These are phyloP conservation scores for Drosophila neonasuta DNA, from an alignment of 2,888 invertebrate genomes.

Conservation along the genomic window DNA sequence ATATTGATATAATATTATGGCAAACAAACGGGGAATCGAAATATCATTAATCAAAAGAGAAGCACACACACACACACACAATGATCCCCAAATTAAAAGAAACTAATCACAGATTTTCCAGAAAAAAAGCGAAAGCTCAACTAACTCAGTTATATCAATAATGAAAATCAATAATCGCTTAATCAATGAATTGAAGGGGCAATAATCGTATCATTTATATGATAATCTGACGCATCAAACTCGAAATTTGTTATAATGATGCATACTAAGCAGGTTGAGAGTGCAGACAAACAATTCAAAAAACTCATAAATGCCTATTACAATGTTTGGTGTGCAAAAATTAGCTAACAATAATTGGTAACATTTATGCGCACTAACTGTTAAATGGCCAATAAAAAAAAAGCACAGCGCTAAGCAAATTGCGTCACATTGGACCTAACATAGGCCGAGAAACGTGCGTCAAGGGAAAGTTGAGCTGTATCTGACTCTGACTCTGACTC, in stretches of 20 bases:
- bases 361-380: conserved; percentile 73
- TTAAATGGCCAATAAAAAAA: conserved; percentile 68
- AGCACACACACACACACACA: too few species aligned
- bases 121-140: too few species aligned
- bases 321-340: conserved; percentile 43
- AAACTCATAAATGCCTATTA: conserved; percentile 1
- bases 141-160: too few species aligned
- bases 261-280: conserved; percentile 15
- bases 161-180: background rate
- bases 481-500: conserved; percentile 10
- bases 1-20: too few species aligned
- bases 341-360: conserved; percentile 72
- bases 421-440: conserved; percentile 55
- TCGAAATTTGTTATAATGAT: conserved; percentile 3
- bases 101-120: too few species aligned
- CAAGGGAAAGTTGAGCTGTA: conserved; percentile 46
- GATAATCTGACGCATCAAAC: conserved; percentile 2
- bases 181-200: background rate
- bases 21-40: too few species aligned
- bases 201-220: conserved; percentile 17
- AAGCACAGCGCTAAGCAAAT: conserved; percentile 30
- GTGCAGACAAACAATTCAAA: conserved; percentile 1
- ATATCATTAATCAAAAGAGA: too few species aligned
- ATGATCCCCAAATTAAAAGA: too few species aligned
- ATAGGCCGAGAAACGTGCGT: conserved; percentile 17